Evolutionary conservation across 2,113 vertebrate species (phyloP).

Genomic region (Rhombomys opimus): DNA sequence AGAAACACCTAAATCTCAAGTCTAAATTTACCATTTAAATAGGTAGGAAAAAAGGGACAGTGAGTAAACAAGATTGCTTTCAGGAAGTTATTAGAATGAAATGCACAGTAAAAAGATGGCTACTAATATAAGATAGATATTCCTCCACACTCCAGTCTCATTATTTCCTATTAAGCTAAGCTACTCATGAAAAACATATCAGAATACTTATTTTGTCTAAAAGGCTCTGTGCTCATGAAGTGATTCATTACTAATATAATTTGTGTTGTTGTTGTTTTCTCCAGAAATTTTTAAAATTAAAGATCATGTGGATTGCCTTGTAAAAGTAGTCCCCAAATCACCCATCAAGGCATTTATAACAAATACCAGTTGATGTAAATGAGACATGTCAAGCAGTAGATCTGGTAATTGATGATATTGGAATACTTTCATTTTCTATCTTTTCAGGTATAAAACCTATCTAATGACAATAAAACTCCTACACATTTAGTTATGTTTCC

Average conservation of each 20-base stretch:
- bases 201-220: not conserved
- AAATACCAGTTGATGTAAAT: conserved; percentile 35
- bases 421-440: not conserved
- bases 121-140: not conserved
- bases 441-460: conserved; percentile 15
- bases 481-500: not conserved
- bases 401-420: not conserved
- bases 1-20: not conserved
- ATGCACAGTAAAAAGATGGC: not conserved
- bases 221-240: not conserved
- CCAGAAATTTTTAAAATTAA: not conserved
- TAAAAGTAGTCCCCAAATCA: not conserved
- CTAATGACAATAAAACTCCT: not conserved
- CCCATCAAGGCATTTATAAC: not conserved
- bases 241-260: not conserved
- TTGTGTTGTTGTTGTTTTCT: not conserved
- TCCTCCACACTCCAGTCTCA: not conserved
- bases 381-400: not conserved
- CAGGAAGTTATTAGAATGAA: not conserved
- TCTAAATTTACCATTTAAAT: conserved; percentile 20
- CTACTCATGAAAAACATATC: not conserved
- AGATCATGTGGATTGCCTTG: conserved; percentile 59
- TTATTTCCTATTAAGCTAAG: conserved; percentile 3
- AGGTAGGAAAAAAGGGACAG: not conserved
- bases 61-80: not conserved